Conservation (phyloP, 2,888 invertebrate genomes). For the Tubiluchus corallicola region DNA sequence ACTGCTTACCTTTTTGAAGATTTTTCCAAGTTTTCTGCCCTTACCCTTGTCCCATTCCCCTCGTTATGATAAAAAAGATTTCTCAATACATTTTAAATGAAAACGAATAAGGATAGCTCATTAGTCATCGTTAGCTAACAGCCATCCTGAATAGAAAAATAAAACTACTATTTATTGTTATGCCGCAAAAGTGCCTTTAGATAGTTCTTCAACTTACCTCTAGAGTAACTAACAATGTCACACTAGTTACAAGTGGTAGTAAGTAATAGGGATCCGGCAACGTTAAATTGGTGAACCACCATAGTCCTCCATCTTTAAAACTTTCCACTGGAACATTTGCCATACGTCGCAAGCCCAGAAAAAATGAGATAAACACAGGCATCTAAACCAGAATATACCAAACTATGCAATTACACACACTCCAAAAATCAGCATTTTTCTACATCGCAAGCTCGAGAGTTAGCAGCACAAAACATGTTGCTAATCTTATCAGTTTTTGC, state of each 20-base stretch:
- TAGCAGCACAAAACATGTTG: constrained; percentile 4
- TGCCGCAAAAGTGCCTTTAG: not conserved
- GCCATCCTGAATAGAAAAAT: not conserved
- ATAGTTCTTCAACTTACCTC: constrained; percentile 42
- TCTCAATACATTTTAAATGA: too few species aligned
- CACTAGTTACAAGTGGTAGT: constrained; percentile 64
- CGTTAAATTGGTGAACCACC: constrained; percentile 85
- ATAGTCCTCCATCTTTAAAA: constrained; percentile 63
- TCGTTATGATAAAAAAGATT: too few species aligned
- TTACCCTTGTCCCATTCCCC: too few species aligned
- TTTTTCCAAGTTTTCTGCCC: too few species aligned
- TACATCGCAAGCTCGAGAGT: too few species aligned
- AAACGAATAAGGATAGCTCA: too few species aligned
- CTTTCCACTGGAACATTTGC: constrained; percentile 75
- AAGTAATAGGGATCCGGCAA: constrained; percentile 70
- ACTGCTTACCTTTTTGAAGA: too few species aligned
- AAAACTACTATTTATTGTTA: not conserved
- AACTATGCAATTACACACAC: not conserved
- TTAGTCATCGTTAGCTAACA: too few species aligned
- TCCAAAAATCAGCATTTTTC: not conserved
- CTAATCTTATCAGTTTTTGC: not conserved
- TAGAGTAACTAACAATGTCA: constrained; percentile 59
- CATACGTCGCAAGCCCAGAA: constrained; percentile 70
- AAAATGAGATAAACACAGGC: constrained; percentile 79
- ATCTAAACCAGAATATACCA: constrained; percentile 32